Percentiles rank a stretch among this genome's conserved stretches.
Evolutionary conservation across 92 coral and sea anemone genomes (phyloP).

Genomic region (Porites divaricata): DNA sequence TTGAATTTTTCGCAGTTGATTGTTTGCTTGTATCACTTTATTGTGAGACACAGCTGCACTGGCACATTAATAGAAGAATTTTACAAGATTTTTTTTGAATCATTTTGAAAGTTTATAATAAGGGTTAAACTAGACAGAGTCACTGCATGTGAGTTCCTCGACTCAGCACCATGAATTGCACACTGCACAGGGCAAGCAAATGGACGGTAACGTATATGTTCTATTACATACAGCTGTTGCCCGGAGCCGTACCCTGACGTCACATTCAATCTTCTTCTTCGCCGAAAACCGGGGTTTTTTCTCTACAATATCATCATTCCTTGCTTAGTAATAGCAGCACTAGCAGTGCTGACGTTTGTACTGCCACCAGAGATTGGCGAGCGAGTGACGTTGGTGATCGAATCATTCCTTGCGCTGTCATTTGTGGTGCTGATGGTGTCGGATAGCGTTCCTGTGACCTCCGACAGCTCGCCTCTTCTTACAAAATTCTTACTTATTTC

Average conservation of each 20-base stretch:
- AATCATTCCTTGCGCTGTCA: conserved; percentile 87
- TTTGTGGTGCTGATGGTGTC: conserved; percentile 93
- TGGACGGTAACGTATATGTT: conserved; percentile 37
- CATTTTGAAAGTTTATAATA: background rate
- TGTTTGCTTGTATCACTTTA: too few species aligned
- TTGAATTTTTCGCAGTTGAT: too few species aligned
- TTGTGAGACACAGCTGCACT: background rate
- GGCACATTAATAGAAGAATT: background rate
- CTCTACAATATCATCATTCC: conserved; percentile 93
- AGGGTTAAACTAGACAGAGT: background rate
- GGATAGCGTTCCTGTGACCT: conserved; percentile 88
- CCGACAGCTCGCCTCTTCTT: conserved; percentile 87
- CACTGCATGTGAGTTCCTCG: conserved; percentile 11
- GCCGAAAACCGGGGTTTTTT: conserved; percentile 94
- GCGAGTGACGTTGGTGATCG: conserved; percentile 92
- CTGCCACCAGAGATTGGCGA: conserved; percentile 97
- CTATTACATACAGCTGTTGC: conserved; percentile 80
- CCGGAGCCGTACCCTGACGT: conserved; percentile 95
- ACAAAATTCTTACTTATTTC: conserved; percentile 82
- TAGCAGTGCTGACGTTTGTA: conserved; percentile 88
- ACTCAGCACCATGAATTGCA: conserved; percentile 24
- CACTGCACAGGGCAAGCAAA: conserved; percentile 26
- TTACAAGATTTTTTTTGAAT: background rate
- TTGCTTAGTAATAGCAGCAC: conserved; percentile 87
- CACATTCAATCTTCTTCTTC: conserved; percentile 82